Conservation (phyloP, 2,888 invertebrate genomes). For the Allophyes oxyacanthae region DNA sequence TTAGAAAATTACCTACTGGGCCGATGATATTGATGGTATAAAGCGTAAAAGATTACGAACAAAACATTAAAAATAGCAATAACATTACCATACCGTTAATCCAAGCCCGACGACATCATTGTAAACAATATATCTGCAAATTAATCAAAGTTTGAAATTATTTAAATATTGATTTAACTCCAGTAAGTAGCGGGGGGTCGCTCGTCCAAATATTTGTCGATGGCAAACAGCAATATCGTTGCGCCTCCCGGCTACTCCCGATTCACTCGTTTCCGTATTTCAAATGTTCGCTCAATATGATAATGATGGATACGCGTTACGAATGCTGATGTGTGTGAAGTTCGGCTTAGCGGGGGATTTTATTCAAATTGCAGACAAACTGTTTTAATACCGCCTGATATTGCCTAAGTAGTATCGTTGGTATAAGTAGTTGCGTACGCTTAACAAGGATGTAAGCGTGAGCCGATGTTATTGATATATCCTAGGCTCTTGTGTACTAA, state of each 20-base stretch:
- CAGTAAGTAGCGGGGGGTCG: constrained; percentile 81
- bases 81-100: constrained; percentile 64
- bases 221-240: constrained; percentile 87
- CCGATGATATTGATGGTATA: too few species aligned
- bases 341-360: constrained; percentile 66
- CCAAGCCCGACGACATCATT: constrained; percentile 76
- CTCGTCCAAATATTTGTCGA: constrained; percentile 78
- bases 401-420: constrained; percentile 16
- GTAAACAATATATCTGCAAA: constrained; percentile 86
- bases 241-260: constrained; percentile 76
- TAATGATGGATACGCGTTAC: constrained; percentile 78
- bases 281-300: constrained; percentile 76
- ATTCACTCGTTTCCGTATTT: constrained; percentile 65
- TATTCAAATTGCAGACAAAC: constrained; percentile 68
- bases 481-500: too few species aligned
- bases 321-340: constrained; percentile 77
- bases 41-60: neutral
- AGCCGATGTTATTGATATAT: too few species aligned
- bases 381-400: constrained; percentile 43
- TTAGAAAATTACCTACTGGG: too few species aligned
- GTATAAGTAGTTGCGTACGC: constrained; percentile 25
- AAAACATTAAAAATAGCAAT: constrained; percentile 33
- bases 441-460: too few species aligned
- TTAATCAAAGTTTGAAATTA: constrained; percentile 89
- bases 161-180: constrained; percentile 89